phyloP scores from a whole-genome alignment of 2,888 invertebrate genomes.

The Masnerella sp. region DNA sequence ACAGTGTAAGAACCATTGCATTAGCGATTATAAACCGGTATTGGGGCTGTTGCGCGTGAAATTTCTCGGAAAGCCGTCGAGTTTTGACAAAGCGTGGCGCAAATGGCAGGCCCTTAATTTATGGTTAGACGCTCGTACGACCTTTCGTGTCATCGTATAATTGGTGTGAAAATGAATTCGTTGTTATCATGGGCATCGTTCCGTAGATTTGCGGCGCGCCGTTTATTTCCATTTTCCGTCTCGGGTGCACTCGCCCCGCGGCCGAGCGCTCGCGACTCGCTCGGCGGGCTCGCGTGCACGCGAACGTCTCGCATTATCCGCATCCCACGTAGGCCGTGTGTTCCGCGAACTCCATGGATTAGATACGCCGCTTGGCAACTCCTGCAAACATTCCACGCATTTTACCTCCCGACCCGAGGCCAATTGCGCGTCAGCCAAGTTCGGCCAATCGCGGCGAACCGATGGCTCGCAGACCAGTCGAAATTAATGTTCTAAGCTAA shows the following conservation, averaged over 20 bases:
- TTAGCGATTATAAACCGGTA: constrained; percentile 10
- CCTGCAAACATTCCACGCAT: constrained; percentile 66
- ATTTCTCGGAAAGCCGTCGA: constrained; percentile 18
- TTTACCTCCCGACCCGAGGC: constrained; percentile 25
- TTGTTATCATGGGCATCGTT: constrained; percentile 33
- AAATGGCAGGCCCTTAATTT: constrained; percentile 9
- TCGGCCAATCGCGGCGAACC: too few relatives aligned
- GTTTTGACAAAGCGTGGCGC: constrained; percentile 23
- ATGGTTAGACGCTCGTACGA: constrained; percentile 10
- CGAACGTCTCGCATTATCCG: constrained; percentile 63
- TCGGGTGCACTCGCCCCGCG: constrained; percentile 5
- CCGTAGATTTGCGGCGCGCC: constrained; percentile 24
- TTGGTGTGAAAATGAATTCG: constrained; percentile 50
- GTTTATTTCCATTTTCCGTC: constrained; percentile 29
- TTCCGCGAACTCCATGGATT: constrained; percentile 61
- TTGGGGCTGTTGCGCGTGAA: constrained; percentile 8
- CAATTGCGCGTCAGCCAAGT: too few relatives aligned
- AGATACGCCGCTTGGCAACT: constrained; percentile 62
- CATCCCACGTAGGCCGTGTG: constrained; percentile 59
- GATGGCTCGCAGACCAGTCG: constrained; percentile 24
- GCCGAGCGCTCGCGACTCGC: constrained; percentile 17
- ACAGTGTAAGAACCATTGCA: not conserved
- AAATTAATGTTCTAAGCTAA: constrained; percentile 35
- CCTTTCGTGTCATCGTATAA: constrained; percentile 36
- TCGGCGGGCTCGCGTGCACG: constrained; percentile 57